A percentile compares a stretch with the other conserved stretches of the same genome.
These are phyloP conservation scores for Fulica atra DNA, from an alignment of 2,113 vertebrate species.

Conservation along the genomic window DNA sequence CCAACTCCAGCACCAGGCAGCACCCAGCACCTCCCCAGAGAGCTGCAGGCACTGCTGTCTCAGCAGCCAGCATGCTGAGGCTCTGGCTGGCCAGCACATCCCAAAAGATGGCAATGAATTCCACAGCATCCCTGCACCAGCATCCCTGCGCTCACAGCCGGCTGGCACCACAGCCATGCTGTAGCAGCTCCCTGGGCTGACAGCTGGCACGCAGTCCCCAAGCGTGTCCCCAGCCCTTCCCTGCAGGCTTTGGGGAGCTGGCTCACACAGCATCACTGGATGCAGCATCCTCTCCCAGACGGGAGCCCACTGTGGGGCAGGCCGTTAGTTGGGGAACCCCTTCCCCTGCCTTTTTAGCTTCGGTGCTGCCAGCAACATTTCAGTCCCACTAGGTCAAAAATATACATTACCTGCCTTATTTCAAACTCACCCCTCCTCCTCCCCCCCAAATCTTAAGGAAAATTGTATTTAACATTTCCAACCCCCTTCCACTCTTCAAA, in stretches of 20 bases:
- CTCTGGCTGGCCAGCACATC: background rate
- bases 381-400: background rate
- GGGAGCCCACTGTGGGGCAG: background rate
- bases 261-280: background rate
- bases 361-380: background rate
- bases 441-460: background rate
- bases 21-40: background rate
- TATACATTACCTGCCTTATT: background rate
- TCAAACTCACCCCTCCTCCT: background rate
- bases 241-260: background rate
- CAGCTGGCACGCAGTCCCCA: fast-evolving
- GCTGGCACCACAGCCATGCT: constrained; percentile 2
- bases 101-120: background rate
- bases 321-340: background rate
- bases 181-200: background rate
- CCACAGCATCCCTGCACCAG: background rate
- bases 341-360: background rate
- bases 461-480: background rate
- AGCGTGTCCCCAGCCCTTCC: background rate
- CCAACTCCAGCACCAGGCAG: background rate
- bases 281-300: background rate
- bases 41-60: background rate
- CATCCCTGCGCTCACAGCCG: background rate
- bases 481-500: background rate
- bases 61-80: background rate